Percentiles rank a stretch among this genome's conserved stretches.
Conservation (phyloP, 2,888 invertebrate species). For the Himalopsyche anomala region DNA sequence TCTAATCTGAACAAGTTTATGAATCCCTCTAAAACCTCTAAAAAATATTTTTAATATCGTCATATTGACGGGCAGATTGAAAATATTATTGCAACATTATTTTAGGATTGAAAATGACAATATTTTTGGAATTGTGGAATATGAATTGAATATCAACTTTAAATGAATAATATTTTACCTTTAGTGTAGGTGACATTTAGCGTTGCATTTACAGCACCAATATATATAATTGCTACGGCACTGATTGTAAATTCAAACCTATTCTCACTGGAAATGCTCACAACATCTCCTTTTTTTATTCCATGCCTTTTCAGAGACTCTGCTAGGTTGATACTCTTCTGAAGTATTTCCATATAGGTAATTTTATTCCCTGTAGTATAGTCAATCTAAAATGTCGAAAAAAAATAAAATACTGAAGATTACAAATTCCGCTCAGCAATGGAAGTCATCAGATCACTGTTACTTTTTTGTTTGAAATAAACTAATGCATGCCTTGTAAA, state of each 20-base stretch:
- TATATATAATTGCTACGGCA: constrained; percentile 76
- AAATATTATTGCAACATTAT: not conserved
- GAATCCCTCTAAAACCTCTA: not conserved
- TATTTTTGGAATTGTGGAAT: not conserved
- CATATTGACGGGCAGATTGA: not conserved
- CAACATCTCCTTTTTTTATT: constrained; percentile 76
- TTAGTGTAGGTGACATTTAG: constrained; percentile 80
- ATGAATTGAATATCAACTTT: not conserved
- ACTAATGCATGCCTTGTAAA: not conserved
- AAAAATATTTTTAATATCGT: not conserved
- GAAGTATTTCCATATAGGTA: constrained; percentile 77
- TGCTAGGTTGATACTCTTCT: constrained; percentile 77
- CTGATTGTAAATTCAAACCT: constrained; percentile 78
- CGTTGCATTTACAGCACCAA: constrained; percentile 79
- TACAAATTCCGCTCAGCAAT: not conserved
- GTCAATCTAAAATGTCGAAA: constrained; percentile 74
- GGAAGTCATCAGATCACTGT: not conserved
- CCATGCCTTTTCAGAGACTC: constrained; percentile 75
- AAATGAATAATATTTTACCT: constrained; percentile 69
- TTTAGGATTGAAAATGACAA: not conserved
- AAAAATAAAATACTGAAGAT: not conserved
- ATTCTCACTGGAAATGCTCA: constrained; percentile 81
- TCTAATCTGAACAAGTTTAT: not conserved
- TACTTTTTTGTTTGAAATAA: not conserved
- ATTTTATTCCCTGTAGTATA: constrained; percentile 77